These are phyloP conservation scores for Chironomus tepperi DNA, from an alignment of 1,140 invertebrate genomes.

Conservation along the genomic window DNA sequence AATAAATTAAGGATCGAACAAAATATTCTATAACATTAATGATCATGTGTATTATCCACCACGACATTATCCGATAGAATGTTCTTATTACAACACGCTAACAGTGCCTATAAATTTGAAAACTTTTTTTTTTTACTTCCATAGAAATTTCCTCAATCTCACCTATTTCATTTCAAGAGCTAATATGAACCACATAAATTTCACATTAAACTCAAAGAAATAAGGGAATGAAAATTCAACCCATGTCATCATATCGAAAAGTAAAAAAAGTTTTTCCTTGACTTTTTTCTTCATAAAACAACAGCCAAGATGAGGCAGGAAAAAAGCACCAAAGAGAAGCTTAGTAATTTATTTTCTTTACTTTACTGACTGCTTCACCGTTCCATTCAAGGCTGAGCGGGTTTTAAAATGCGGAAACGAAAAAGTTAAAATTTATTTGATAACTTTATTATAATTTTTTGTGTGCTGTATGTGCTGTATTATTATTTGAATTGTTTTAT, in stretches of 20 bases:
- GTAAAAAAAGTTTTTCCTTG: background rate
- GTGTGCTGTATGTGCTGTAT: background rate
- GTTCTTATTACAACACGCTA: too few species aligned
- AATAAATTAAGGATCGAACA: too few species aligned
- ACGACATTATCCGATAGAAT: too few species aligned
- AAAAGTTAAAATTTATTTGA: conserved; percentile 24
- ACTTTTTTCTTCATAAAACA: background rate
- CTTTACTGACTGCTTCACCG: background rate
- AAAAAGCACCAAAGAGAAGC: background rate
- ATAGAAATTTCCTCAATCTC: too few species aligned
- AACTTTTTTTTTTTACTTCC: too few species aligned
- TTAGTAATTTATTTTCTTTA: conserved; percentile 15
- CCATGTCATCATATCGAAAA: background rate
- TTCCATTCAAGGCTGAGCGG: background rate
- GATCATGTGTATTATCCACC: too few species aligned
- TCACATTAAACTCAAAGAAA: too few species aligned
- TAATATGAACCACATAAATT: too few species aligned
- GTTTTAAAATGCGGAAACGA: background rate
- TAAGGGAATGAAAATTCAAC: too few species aligned
- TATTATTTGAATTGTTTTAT: conserved; percentile 20
- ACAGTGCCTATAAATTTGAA: too few species aligned
- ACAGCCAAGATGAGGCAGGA: background rate
- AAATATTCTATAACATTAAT: too few species aligned
- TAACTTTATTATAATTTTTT: conserved; percentile 20
- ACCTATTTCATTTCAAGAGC: too few species aligned